Percentiles rank a stretch among this genome's conserved stretches.
phyloP scores from a whole-genome alignment of 2,888 invertebrate species.

The Gerris lacustris region DNA sequence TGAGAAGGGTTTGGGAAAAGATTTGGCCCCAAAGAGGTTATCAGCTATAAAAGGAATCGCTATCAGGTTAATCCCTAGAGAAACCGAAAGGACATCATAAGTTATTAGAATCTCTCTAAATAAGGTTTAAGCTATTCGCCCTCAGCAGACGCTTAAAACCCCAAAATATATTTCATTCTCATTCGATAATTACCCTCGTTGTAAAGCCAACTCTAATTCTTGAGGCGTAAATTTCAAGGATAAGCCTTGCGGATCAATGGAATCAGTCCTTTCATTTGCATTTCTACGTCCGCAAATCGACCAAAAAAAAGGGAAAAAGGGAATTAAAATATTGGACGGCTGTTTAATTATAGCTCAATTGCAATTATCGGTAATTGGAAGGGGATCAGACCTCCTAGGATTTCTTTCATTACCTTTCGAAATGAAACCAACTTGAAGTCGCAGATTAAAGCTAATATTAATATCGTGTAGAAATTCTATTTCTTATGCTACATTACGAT shows the following conservation, averaged over 20 bases:
- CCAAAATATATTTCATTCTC: neutral
- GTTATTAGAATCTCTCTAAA: neutral
- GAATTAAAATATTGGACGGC: neutral
- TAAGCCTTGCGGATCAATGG: neutral
- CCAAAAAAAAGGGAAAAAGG: neutral
- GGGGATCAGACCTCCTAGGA: neutral
- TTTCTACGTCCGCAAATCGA: neutral
- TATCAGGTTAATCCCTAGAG: neutral
- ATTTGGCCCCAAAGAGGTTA: neutral
- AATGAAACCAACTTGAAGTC: too few relatives aligned
- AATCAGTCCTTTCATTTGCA: neutral
- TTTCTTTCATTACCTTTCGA: too few relatives aligned
- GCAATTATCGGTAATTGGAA: neutral
- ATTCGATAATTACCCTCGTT: neutral
- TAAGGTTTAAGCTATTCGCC: neutral
- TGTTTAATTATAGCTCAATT: neutral
- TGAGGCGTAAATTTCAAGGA: neutral
- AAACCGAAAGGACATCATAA: neutral
- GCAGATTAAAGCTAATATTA: too few relatives aligned
- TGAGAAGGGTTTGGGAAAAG: too few relatives aligned
- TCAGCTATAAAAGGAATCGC: neutral
- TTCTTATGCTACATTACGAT: too few relatives aligned
- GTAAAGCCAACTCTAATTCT: neutral
- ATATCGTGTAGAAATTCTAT: too few relatives aligned
- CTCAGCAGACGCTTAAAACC: neutral